Evolutionary conservation across 2,888 invertebrate genomes (phyloP), one percentile per base, ranked within the genome.

Genomic region (Eustalomyia histrio): DNA sequence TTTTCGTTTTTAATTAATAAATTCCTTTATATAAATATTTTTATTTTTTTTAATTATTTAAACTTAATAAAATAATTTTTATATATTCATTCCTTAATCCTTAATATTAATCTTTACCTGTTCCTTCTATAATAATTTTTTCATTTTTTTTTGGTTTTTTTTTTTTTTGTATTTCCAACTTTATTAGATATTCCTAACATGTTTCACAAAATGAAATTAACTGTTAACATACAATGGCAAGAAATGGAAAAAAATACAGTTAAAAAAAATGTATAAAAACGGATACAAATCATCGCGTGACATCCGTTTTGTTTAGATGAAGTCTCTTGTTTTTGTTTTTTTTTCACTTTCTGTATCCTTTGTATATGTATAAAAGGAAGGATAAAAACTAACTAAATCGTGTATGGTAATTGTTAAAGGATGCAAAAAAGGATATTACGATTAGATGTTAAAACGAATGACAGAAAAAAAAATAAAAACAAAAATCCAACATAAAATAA

Each of bases 221-320:
- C 80, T 80, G 80, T 69, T 80, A 60, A 74, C 73, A 74, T 68
- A 60, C 58, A 73, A 65, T 16, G 57, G 21, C 39, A 21, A 61
- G 5, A 29, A 10, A 43, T n/a, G 12, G 24, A 39, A 14, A 24
- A 52, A 39, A 58, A 47, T 39, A 29, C 12, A 53, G 16, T 29
- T 4, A 18, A 61, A 58, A 50, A 68, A 18, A 16, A 58, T 24
- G 43, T 33, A 71, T 39, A 73, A 73, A 68, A 76, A 69, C 73
- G 76, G 80, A 76, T 69, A 76, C 76, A 74, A 80, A 76, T 76
- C 73, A 80, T 80, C 65, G 76, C 80, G 76, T 80, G 80, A 74
- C 76, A 80, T 80, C 80, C 80, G 80, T 76, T 76, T 69, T 69
- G 55, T 73, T 76, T 69, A 39, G 47, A 43, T 24, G 67, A 67